These are phyloP conservation scores for Campoletis raptor DNA, from an alignment of 2,888 invertebrate genomes.

Conservation along the genomic window DNA sequence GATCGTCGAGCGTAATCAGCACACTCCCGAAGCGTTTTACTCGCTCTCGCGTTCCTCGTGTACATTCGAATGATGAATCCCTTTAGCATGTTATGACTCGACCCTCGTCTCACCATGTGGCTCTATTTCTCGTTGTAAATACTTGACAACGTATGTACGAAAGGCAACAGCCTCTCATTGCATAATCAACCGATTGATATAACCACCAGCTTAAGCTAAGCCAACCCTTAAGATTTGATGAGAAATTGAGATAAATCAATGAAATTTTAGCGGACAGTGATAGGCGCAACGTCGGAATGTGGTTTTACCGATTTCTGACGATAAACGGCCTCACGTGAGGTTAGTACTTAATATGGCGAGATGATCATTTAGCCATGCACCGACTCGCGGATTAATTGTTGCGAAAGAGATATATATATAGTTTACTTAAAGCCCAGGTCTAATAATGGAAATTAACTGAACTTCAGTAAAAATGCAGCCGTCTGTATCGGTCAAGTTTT, in stretches of 20 bases:
- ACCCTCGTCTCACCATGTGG: slow-evolving; percentile 22
- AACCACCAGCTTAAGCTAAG: slow-evolving; percentile 40
- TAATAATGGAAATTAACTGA: background rate
- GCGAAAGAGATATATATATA: no score
- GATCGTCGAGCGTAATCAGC: slow-evolving; percentile 66
- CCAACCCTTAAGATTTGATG: slow-evolving; percentile 20
- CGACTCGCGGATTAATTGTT: background rate
- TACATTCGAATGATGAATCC: slow-evolving; percentile 4
- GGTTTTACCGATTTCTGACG: background rate
- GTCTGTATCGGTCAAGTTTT: no score
- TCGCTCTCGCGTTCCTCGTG: slow-evolving; percentile 27
- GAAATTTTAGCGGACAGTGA: background rate
- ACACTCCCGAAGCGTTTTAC: slow-evolving; percentile 56
- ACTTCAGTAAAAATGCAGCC: background rate
- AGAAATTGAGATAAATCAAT: background rate
- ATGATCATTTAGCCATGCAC: background rate
- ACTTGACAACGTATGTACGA: slow-evolving; percentile 11
- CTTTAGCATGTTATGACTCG: slow-evolving; percentile 22
- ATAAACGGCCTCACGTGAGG: background rate
- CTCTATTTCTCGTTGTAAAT: slow-evolving; percentile 30
- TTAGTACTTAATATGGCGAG: background rate
- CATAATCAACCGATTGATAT: slow-evolving; percentile 63
- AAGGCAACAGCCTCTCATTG: slow-evolving; percentile 48
- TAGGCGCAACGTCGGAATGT: background rate
- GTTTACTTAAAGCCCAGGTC: no score